These are phyloP conservation scores for Heloderma charlesbogerti DNA, from an alignment of 2,113 vertebrate genomes.

Conservation along the genomic window DNA sequence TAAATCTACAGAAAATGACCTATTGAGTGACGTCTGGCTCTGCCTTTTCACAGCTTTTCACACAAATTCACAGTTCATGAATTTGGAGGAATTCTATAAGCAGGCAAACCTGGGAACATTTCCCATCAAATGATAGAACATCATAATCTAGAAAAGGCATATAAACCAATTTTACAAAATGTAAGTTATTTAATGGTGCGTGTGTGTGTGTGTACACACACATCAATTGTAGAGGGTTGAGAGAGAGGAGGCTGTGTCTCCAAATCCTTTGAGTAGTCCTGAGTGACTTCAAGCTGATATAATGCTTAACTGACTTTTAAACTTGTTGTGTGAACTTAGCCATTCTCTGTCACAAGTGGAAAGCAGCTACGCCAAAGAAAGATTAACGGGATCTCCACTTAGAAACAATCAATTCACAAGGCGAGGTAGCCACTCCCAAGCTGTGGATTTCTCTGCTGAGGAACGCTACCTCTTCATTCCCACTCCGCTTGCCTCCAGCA, in stretches of 20 bases:
- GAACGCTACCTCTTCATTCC: too few relatives aligned
- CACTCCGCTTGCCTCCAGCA: background rate
- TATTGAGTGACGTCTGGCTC: conserved; percentile 54
- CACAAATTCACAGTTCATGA: conserved; percentile 35
- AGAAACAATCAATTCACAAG: background rate
- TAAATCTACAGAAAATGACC: conserved; percentile 66
- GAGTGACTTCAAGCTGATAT: background rate
- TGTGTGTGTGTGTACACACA: too few relatives aligned
- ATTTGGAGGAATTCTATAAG: conserved; percentile 30
- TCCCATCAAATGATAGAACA: background rate
- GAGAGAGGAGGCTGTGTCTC: background rate
- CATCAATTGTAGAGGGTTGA: too few relatives aligned
- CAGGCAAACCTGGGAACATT: conserved; percentile 17
- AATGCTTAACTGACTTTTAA: background rate
- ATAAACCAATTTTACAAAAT: background rate
- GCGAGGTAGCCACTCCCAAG: background rate
- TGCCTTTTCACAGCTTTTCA: conserved; percentile 35
- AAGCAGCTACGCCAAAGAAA: background rate
- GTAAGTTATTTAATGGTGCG: background rate
- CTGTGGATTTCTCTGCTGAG: too few relatives aligned
- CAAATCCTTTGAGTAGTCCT: background rate
- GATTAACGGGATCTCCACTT: background rate
- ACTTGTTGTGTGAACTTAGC: background rate
- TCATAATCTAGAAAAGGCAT: background rate
- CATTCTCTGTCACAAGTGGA: background rate